Conservation (phyloP, 2,113 vertebrate species). For the Trematocara zebra region DNA sequence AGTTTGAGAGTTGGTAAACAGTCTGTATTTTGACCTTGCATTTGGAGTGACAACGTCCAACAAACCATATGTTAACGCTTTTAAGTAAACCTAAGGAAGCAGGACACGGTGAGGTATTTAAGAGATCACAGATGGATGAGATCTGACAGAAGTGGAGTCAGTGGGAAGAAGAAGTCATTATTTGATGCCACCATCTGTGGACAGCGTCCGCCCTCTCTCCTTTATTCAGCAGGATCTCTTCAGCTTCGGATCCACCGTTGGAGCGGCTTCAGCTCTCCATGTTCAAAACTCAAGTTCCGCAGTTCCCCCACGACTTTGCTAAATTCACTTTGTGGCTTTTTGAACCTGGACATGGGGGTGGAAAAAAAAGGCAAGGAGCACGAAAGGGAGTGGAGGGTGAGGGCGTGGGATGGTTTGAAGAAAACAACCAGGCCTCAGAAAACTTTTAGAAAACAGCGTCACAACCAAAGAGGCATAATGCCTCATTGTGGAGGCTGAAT, state of each 20-base stretch:
- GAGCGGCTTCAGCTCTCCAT: neutral
- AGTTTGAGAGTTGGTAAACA: neutral
- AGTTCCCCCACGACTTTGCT: slow-evolving; percentile 17
- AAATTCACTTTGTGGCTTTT: slow-evolving; percentile 49
- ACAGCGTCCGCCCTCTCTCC: neutral
- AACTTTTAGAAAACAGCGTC: slow-evolving; percentile 34
- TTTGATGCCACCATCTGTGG: neutral
- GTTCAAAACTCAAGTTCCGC: neutral
- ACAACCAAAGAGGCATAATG: slow-evolving; percentile 63
- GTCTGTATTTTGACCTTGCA: neutral
- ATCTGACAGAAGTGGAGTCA: neutral
- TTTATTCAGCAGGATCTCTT: neutral
- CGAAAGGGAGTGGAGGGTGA: neutral
- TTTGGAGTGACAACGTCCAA: neutral
- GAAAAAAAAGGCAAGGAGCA: neutral
- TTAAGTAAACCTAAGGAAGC: neutral
- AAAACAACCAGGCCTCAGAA: slow-evolving; percentile 66
- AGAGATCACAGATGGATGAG: neutral
- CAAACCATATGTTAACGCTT: neutral
- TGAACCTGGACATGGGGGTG: slow-evolving; percentile 16
- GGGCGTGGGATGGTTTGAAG: neutral
- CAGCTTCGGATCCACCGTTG: neutral
- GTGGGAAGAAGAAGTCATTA: neutral
- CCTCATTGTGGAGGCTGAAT: slow-evolving; percentile 69
- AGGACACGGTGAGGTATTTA: neutral